Percentiles rank a stretch among this genome's conserved stretches.
Conservation (phyloP, 2,797 vertebrate species). For the Glossophaga mutica region DNA sequence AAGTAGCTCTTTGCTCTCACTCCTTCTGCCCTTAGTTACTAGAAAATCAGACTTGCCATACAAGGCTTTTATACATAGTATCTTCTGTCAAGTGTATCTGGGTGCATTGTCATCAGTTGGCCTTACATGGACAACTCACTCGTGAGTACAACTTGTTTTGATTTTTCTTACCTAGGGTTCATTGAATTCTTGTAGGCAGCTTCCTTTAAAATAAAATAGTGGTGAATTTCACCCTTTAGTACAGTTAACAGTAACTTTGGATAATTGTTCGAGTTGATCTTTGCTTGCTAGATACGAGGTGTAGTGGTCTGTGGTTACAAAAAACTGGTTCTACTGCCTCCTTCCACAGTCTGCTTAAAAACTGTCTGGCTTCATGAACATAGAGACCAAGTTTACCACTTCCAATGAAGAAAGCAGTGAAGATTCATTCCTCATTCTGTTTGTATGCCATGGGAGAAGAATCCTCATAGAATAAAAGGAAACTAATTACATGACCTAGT, state of each 20-base stretch:
- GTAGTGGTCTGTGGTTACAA: conserved; percentile 37
- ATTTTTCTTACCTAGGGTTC: neutral
- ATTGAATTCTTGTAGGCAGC: conserved; percentile 18
- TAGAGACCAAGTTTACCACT: conserved; percentile 59
- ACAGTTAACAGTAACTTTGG: conserved; percentile 21
- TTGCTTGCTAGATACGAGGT: conserved; percentile 23
- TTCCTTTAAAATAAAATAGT: conserved; percentile 24
- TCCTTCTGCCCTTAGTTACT: conserved; percentile 66
- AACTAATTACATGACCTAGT: neutral
- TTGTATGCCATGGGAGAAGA: neutral
- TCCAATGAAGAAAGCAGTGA: conserved; percentile 38
- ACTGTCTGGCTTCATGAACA: neutral
- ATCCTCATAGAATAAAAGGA: neutral
- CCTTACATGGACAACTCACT: neutral
- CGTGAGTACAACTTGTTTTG: conserved; percentile 24
- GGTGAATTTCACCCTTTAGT: conserved; percentile 35
- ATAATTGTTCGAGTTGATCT: neutral
- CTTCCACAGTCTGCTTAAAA: conserved; percentile 46
- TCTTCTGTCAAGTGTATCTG: neutral
- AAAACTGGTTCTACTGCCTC: conserved; percentile 39
- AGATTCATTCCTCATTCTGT: conserved; percentile 49
- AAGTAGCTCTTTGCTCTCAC: conserved; percentile 71
- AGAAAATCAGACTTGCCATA: conserved; percentile 51
- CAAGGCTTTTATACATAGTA: neutral
- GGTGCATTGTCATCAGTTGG: neutral